A percentile compares a stretch with the other conserved stretches of the same genome.
Conservation (phyloP, 2,888 invertebrate genomes). For the Agrenia bidenticulata region DNA sequence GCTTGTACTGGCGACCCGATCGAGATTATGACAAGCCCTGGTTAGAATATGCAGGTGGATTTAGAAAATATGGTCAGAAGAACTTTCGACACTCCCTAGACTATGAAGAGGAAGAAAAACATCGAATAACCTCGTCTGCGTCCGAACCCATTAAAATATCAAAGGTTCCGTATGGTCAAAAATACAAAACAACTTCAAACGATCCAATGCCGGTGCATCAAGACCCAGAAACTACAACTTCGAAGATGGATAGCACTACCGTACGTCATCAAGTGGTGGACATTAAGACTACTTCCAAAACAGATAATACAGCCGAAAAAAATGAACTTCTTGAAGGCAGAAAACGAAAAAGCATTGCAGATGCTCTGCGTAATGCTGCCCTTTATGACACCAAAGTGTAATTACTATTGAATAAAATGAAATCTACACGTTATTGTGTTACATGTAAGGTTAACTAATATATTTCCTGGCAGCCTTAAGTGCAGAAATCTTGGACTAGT, state of each 20-base stretch:
- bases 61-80: no score
- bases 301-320: not conserved
- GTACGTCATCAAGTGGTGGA: no score
- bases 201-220: no score
- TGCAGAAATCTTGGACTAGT: slow-evolving; percentile 19
- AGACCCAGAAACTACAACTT: no score
- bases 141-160: no score
- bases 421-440: not conserved
- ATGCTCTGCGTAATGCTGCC: slow-evolving; percentile 1
- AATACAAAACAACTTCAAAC: no score
- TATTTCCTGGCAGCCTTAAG: slow-evolving; percentile 28
- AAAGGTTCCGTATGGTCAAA: no score
- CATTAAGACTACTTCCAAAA: no score
- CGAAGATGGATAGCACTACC: no score
- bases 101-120: slow-evolving; percentile 23
- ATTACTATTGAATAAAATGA: slow-evolving; percentile 4
- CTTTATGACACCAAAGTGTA: slow-evolving; percentile 15
- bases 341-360: not conserved
- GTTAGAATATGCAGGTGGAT: slow-evolving; percentile 37
- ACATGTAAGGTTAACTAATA: no score
- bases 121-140: no score
- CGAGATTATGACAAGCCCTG: slow-evolving; percentile 45
- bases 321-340: not conserved
- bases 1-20: slow-evolving; percentile 37
- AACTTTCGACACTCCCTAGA: slow-evolving; percentile 15